Conservation (phyloP, 2,113 vertebrate genomes). For the Myiozetetes cayanensis region DNA sequence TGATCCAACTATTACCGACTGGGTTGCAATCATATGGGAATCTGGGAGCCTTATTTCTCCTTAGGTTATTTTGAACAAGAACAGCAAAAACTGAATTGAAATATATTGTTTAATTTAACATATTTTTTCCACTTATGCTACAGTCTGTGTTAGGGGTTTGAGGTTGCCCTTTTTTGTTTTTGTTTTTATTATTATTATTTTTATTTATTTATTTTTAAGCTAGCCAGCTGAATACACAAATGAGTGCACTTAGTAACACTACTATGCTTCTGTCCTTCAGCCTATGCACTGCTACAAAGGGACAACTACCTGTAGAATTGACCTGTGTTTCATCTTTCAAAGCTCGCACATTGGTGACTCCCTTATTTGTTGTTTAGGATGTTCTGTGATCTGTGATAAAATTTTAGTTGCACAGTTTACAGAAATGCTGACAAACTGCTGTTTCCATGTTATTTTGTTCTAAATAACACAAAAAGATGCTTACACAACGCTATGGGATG, state of each 20-base stretch:
- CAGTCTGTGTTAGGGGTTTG: background rate
- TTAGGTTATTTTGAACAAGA: background rate
- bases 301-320: background rate
- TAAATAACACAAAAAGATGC: slow-evolving; percentile 21
- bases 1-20: background rate
- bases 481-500: background rate
- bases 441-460: background rate
- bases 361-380: background rate
- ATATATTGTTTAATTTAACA: background rate
- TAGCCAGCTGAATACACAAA: background rate
- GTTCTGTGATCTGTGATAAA: background rate
- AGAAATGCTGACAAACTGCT: slow-evolving; percentile 25
- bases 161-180: background rate
- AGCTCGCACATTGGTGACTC: accelerated
- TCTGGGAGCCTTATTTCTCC: background rate
- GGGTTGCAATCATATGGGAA: background rate
- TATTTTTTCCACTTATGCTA: background rate
- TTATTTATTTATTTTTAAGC: background rate
- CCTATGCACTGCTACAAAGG: background rate
- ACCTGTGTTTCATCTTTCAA: background rate
- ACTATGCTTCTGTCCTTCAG: background rate
- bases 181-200: too few relatives aligned
- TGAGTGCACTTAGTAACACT: background rate
- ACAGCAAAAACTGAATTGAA: background rate
- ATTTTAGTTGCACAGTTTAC: background rate